Evolutionary conservation across 2,797 vertebrate species (phyloP).

Genomic region (Rhinatrema bivittatum): DNA sequence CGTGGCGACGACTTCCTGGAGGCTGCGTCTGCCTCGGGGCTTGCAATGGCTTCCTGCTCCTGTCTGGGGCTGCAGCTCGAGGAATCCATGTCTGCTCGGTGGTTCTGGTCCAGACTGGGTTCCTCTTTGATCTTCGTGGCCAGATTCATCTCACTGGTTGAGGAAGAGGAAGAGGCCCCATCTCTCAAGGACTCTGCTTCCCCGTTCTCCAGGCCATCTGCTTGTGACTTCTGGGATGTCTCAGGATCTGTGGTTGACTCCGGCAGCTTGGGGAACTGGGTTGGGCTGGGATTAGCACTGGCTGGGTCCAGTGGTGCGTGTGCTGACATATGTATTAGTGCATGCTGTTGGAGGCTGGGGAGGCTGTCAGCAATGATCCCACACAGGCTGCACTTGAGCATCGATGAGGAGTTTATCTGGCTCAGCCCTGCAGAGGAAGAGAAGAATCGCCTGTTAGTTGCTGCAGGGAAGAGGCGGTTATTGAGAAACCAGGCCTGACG

Average conservation of each 20-base stretch:
- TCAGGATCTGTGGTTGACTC: constrained; percentile 6
- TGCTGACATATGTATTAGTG: constrained; percentile 59
- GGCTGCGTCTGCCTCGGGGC: constrained; percentile 17
- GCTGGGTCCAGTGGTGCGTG: constrained; percentile 26
- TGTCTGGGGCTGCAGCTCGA: constrained; percentile 1
- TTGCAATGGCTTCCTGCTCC: not conserved
- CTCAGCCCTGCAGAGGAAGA: constrained; percentile 49
- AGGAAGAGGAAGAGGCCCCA: constrained; percentile 24
- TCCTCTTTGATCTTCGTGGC: constrained; percentile 75
- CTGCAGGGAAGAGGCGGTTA: no score
- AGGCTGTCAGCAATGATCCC: constrained; percentile 70
- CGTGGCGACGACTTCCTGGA: constrained; percentile 62
- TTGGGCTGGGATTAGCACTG: no score
- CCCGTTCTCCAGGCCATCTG: constrained; percentile 49
- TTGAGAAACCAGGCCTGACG: no score
- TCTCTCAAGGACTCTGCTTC: constrained; percentile 49
- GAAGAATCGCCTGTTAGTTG: no score
- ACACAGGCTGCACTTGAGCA: constrained; percentile 73
- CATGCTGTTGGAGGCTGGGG: constrained; percentile 73
- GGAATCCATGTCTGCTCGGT: fast-evolving
- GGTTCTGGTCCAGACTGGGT: constrained; percentile 41
- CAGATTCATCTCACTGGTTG: constrained; percentile 1
- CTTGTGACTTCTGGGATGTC: constrained; percentile 20
- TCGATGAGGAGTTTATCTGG: constrained; percentile 58
- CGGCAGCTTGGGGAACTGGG: constrained; percentile 31